phyloP scores from a whole-genome alignment of 2,797 vertebrate genomes.

The Danio albolineatus region DNA sequence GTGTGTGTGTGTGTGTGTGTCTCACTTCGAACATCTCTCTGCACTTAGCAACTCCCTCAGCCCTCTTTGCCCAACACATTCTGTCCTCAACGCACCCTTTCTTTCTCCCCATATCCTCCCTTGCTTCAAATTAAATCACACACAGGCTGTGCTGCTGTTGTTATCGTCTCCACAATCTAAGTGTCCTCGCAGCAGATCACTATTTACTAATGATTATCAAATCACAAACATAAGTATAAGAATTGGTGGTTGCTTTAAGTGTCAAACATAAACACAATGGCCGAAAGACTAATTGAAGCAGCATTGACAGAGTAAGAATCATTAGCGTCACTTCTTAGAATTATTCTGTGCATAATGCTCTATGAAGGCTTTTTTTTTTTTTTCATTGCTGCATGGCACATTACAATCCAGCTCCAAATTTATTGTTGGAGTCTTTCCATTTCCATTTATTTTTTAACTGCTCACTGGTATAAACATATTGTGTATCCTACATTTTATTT shows the following conservation, averaged over 20 bases:
- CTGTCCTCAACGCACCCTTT: slow-evolving; percentile 6
- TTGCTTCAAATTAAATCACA: slow-evolving; percentile 13
- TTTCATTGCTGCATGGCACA: neutral
- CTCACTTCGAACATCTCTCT: slow-evolving; percentile 47
- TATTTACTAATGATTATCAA: slow-evolving; percentile 35
- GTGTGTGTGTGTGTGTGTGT: slow-evolving; percentile 5
- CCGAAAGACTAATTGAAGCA: slow-evolving; percentile 30
- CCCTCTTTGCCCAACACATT: slow-evolving; percentile 25
- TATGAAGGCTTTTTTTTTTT: neutral
- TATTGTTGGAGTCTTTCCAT: neutral
- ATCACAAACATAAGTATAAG: slow-evolving; percentile 33
- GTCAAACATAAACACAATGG: neutral
- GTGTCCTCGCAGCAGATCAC: slow-evolving; percentile 22
- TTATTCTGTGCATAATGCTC: neutral
- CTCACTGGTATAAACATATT: neutral
- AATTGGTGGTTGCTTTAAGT: neutral
- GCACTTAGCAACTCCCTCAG: slow-evolving; percentile 54
- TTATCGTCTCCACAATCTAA: slow-evolving; percentile 30
- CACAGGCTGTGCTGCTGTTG: slow-evolving; percentile 4
- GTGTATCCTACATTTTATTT: neutral
- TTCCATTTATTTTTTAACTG: neutral
- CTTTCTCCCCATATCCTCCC: neutral
- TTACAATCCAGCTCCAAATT: slow-evolving; percentile 5
- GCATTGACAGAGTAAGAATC: slow-evolving; percentile 43
- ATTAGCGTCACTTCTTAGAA: slow-evolving; percentile 30